Conservation (phyloP, 1,140 invertebrate species). For the Hesperophylax magnus region DNA sequence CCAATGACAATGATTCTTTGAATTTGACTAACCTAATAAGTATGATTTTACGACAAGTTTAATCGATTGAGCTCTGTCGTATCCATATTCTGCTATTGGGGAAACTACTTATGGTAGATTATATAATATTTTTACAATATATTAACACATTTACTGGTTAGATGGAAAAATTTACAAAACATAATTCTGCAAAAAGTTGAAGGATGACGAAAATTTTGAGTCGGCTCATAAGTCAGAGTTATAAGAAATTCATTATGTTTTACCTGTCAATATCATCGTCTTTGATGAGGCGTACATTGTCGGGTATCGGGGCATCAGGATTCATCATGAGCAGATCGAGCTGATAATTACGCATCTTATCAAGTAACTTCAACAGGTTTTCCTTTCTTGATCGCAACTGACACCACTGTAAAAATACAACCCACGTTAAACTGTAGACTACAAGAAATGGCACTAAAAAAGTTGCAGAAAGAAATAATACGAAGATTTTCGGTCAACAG, state of each 20-base stretch:
- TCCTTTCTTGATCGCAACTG: slow-evolving; percentile 90
- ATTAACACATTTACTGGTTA: too few species aligned
- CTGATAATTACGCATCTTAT: slow-evolving; percentile 95
- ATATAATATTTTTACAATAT: too few species aligned
- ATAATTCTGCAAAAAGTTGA: too few species aligned
- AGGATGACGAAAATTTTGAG: too few species aligned
- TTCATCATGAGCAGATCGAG: slow-evolving; percentile 87
- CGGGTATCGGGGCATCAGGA: slow-evolving; percentile 86
- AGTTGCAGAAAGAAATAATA: neutral
- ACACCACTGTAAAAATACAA: slow-evolving; percentile 81
- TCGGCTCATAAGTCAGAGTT: too few species aligned
- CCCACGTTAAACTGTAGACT: slow-evolving; percentile 3
- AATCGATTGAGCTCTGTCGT: too few species aligned
- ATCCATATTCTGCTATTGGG: too few species aligned
- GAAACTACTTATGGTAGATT: too few species aligned
- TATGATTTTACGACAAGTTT: neutral
- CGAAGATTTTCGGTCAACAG: too few species aligned
- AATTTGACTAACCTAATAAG: too few species aligned
- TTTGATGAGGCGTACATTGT: slow-evolving; percentile 85
- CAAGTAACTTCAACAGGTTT: slow-evolving; percentile 86
- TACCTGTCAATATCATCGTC: slow-evolving; percentile 90
- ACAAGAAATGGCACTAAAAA: neutral
- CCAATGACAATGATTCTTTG: too few species aligned
- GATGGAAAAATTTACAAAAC: too few species aligned
- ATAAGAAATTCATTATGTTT: slow-evolving; percentile 1